These are phyloP conservation scores for Lepidocyrtoides sp. DNA, from an alignment of 2,888 invertebrate genomes.

Conservation along the genomic window DNA sequence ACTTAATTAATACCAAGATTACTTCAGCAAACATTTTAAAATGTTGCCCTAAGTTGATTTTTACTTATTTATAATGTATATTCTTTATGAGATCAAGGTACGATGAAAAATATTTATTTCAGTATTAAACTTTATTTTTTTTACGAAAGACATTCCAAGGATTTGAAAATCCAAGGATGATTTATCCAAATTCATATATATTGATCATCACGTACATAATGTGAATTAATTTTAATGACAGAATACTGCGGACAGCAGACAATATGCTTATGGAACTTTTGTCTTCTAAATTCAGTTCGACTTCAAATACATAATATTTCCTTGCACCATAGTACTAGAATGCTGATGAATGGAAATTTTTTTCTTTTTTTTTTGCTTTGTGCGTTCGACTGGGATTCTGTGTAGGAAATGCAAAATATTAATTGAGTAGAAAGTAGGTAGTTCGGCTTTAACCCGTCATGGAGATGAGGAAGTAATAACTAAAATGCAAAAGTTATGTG, in stretches of 20 bases:
- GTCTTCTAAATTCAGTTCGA: background rate
- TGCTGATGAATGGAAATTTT: background rate
- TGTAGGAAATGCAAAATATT: background rate
- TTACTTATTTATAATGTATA: background rate
- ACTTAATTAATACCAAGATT: background rate
- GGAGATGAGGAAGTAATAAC: no score
- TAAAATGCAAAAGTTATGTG: no score
- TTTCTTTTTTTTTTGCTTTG: background rate
- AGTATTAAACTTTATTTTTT: background rate
- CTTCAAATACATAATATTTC: background rate
- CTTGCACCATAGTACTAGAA: background rate
- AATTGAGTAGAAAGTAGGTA: no score
- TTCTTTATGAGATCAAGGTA: conserved; percentile 51
- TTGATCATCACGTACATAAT: background rate
- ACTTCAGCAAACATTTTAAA: background rate
- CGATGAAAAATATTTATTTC: conserved; percentile 63
- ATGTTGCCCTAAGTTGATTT: background rate
- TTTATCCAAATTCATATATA: conserved; percentile 22
- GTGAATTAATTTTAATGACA: background rate
- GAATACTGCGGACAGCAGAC: background rate
- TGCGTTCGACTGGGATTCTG: background rate
- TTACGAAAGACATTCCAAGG: conserved; percentile 74
- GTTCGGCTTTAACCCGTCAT: no score
- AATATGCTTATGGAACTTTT: no score
- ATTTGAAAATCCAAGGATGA: conserved; percentile 53